Evolutionary conservation across 2,113 vertebrate species (phyloP), one percentile per base, ranked within the genome.

Genomic region (Hemiscyllium ocellatum): DNA sequence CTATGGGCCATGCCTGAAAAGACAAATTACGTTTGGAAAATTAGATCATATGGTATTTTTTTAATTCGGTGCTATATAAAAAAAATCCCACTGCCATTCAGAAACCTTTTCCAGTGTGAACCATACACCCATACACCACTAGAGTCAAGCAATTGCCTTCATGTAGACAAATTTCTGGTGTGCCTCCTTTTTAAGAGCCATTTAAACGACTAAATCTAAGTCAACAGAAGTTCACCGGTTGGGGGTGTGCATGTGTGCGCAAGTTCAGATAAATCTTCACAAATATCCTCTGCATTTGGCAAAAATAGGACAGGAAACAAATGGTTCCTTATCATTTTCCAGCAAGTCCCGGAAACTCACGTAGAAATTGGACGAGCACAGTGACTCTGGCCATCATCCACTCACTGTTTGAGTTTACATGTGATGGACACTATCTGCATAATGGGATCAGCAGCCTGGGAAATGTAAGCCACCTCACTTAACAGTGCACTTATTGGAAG

Each of bases 1-100:
- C 99, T 97, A 97, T 99, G 99, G 65, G 99, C 99, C 95, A 99
- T 99, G 97, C 99, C 99, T 99, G 96, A 2, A 94, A 93, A 70
- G 26, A 95, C 6, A 29, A 95, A 17, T 52, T 69, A 22, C 69
- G 20, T 52, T 76, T 52, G 69, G 26, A 42, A 69, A 72, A 50
- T 85, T 37, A 66, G 52, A 33, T 66, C 89, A 91, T 33, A 4
- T 29, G 8, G 61, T 19, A n/a, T 0, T 20, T 66, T 90, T 37
- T 83, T 3, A 42, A 17, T 83, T 83, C n/a, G 42, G n/a, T 20
- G 42, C 78, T 19, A 83, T 20, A 10, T 61, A 61, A 47, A 47
- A n/a, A n/a, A 65, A 89, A 2, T 8, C 33, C 29, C 15, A 29
- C 26, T 26, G 12, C 24, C 2, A 2, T 61, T 33, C 61, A 65